These are phyloP conservation scores for Cairina moschata DNA, from an alignment of 2,113 vertebrate species.

Conservation along the genomic window DNA sequence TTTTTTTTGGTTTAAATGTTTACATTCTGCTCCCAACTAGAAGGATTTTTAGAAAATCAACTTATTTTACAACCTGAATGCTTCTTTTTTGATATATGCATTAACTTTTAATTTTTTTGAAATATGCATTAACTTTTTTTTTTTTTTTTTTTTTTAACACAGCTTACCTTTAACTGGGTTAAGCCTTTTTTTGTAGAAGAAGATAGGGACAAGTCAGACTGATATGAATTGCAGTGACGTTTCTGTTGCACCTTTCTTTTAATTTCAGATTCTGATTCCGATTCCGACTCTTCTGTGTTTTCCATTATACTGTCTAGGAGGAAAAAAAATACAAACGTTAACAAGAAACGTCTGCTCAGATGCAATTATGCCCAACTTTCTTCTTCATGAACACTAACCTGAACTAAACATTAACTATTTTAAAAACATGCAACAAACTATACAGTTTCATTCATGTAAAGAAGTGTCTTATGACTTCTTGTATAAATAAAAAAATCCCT, in stretches of 20 bases:
- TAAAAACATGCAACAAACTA: neutral
- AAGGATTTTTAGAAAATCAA: neutral
- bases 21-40: neutral
- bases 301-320: conserved; percentile 73
- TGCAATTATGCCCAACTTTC: neutral
- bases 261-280: conserved; percentile 73
- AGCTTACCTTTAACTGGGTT: conserved; percentile 78
- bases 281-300: conserved; percentile 73
- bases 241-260: conserved; percentile 81
- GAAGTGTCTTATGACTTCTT: neutral
- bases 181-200: conserved; percentile 77
- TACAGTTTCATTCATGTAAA: neutral
- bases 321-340: conserved; percentile 21
- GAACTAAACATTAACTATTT: neutral
- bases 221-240: conserved; percentile 69
- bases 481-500: neutral
- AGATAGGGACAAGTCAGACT: conserved; percentile 44
- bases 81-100: no score
- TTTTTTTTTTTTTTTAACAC: neutral
- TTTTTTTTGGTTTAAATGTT: neutral
- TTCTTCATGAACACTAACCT: neutral
- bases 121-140: no score
- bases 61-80: no score
- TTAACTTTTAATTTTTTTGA: no score
- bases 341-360: neutral